These are phyloP conservation scores for Chouioia cunea DNA, from an alignment of 2,888 invertebrate genomes.

Conservation along the genomic window DNA sequence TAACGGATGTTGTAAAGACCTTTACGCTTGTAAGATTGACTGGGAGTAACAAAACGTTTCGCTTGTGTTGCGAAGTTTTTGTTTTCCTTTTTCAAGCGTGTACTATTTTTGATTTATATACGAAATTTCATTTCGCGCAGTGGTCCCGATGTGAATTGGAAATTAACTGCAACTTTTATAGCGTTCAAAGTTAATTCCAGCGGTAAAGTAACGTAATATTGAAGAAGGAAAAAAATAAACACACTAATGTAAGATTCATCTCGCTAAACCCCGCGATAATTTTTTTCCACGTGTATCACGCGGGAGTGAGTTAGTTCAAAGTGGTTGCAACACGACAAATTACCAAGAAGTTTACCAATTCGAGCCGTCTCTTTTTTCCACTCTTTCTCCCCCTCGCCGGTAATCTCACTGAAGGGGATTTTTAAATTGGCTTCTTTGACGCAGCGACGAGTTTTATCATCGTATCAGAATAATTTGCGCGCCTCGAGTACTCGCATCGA, in stretches of 20 bases:
- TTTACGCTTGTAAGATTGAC: too few species aligned
- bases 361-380: slow-evolving; percentile 42
- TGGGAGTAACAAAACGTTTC: too few species aligned
- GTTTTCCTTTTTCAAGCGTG: too few species aligned
- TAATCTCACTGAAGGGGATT: slow-evolving; percentile 66
- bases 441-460: slow-evolving; percentile 66
- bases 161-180: too few species aligned
- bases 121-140: too few species aligned
- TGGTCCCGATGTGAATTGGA: too few species aligned
- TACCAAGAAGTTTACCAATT: slow-evolving; percentile 66
- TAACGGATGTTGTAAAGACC: too few species aligned
- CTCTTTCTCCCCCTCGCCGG: slow-evolving; percentile 50
- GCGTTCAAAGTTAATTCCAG: too few species aligned
- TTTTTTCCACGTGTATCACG: slow-evolving; percentile 11
- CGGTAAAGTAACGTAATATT: too few species aligned
- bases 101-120: too few species aligned
- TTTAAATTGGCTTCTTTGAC: slow-evolving; percentile 69
- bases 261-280: slow-evolving; percentile 33
- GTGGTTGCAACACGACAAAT: slow-evolving; percentile 60
- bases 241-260: slow-evolving; percentile 43
- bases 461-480: slow-evolving; percentile 66
- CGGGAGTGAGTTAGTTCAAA: slow-evolving; percentile 54
- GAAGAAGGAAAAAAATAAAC: slow-evolving; percentile 35
- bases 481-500: slow-evolving; percentile 33
- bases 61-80: too few species aligned